Conservation (phyloP, 1,140 invertebrate genomes). For the Cherax destructor region DNA sequence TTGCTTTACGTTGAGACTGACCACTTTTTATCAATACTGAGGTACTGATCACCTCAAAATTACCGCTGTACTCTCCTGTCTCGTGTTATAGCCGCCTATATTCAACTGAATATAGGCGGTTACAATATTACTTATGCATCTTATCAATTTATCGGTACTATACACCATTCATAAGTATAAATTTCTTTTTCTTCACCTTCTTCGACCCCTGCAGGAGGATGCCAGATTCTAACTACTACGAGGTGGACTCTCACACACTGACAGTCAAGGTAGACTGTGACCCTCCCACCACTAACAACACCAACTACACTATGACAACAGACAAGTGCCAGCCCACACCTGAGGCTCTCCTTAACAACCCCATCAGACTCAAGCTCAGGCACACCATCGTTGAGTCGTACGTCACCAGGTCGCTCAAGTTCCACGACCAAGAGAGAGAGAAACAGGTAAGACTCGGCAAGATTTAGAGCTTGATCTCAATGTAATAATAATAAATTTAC, state of each 20-base stretch:
- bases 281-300: constrained; percentile 9
- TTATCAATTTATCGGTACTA: too few relatives aligned
- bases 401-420: background rate
- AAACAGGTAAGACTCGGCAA: background rate
- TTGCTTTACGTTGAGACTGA: too few relatives aligned
- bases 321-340: constrained; percentile 35
- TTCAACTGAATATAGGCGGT: too few relatives aligned
- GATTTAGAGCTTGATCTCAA: too few relatives aligned
- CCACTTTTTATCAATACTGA: too few relatives aligned
- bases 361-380: constrained; percentile 29
- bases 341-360: constrained; percentile 15
- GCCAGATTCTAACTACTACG: background rate
- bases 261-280: constrained; percentile 1
- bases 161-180: too few relatives aligned
- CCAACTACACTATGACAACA: background rate
- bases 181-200: too few relatives aligned
- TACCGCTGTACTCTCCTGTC: too few relatives aligned
- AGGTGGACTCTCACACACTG: constrained; percentile 32
- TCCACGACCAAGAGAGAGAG: constrained; percentile 9
- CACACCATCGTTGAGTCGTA: background rate
- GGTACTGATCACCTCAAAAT: too few relatives aligned
- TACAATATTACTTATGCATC: too few relatives aligned
- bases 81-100: too few relatives aligned
- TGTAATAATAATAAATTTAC: too few relatives aligned
- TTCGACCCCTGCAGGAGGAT: constrained; percentile 16